Evolutionary conservation across 2,113 vertebrate species (phyloP).

Genomic region (Oreamnos americanus): DNA sequence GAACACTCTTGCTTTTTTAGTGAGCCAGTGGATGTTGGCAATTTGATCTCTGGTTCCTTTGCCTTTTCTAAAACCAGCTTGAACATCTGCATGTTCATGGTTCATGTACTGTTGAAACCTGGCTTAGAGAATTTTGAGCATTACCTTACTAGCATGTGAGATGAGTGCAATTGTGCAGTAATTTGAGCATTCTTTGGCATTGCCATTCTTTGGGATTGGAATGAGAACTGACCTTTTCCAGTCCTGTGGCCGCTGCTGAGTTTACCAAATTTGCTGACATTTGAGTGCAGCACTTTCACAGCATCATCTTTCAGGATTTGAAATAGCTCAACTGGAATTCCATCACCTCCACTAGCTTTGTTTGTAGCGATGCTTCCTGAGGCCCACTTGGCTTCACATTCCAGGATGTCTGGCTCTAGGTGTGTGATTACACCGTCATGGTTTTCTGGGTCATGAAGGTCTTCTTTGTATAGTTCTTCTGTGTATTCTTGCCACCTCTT

Average conservation of each 20-base stretch:
- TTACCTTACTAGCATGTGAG: background rate
- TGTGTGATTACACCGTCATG: background rate
- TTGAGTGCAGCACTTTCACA: background rate
- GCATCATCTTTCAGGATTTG: background rate
- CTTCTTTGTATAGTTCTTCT: background rate
- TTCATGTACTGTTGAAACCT: background rate
- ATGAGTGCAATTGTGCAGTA: background rate
- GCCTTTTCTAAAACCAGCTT: background rate
- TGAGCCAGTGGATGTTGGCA: fast-evolving
- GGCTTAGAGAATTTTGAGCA: background rate
- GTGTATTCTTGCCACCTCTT: background rate
- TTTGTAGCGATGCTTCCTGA: background rate
- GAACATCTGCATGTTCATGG: background rate
- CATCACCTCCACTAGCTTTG: background rate
- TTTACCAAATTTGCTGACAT: background rate
- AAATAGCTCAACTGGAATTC: background rate
- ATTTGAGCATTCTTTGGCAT: background rate
- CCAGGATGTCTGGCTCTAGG: background rate
- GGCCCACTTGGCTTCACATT: background rate
- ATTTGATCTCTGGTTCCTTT: background rate
- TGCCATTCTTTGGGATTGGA: background rate
- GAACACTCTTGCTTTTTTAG: background rate
- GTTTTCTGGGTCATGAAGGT: background rate
- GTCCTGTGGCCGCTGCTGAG: background rate
- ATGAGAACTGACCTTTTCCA: background rate